Evolutionary conservation across 2,113 vertebrate species (phyloP).

Genomic region (Albula goreensis): DNA sequence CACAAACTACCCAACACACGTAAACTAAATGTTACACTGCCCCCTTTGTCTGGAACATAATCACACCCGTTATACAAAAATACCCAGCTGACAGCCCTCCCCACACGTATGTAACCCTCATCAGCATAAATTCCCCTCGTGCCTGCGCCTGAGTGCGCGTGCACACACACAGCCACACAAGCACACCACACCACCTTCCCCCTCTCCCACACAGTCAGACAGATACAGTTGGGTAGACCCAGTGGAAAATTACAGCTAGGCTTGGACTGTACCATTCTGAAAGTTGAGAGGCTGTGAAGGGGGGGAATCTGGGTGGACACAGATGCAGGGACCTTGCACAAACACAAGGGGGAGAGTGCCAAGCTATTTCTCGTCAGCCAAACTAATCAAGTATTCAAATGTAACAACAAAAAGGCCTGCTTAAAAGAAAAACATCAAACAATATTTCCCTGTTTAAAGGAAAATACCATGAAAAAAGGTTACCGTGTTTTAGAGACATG

Average conservation of each 20-base stretch:
- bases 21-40: not conserved
- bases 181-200: slow-evolving; percentile 9
- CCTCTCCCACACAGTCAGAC: slow-evolving; percentile 20
- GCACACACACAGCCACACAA: not conserved
- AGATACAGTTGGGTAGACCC: slow-evolving; percentile 10
- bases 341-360: not conserved
- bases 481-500: not conserved
- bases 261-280: slow-evolving; percentile 28
- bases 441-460: not conserved
- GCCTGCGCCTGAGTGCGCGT: no score
- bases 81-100: not conserved
- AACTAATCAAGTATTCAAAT: slow-evolving; percentile 8
- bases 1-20: not conserved
- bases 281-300: not conserved
- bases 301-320: not conserved
- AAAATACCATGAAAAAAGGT: not conserved
- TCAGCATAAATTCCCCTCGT: not conserved
- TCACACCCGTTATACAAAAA: not conserved
- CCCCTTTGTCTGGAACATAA: not conserved
- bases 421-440: not conserved
- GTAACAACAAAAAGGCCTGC: no score
- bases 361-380: not conserved
- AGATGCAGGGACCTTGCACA: not conserved
- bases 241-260: slow-evolving; percentile 36
- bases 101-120: not conserved